phyloP scores from a whole-genome alignment of 2,797 vertebrate genomes.

The Halcyon chelicuti region DNA sequence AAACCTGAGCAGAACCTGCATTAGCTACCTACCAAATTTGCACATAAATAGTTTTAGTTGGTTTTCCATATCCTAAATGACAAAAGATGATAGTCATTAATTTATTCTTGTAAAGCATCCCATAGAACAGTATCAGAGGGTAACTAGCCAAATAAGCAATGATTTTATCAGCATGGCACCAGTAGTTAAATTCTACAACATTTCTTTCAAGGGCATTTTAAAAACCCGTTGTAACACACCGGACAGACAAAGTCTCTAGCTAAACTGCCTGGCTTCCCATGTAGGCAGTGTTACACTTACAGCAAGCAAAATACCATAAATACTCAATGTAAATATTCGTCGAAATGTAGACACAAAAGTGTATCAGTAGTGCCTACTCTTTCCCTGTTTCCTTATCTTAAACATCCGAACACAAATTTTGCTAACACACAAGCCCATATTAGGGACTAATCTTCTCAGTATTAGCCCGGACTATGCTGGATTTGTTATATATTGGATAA shows the following conservation, averaged over 20 bases:
- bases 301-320: not conserved
- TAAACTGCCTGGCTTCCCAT: not conserved
- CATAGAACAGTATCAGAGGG: not conserved
- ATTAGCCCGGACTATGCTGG: not conserved
- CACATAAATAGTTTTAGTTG: not conserved
- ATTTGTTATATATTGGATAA: not conserved
- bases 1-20: not conserved
- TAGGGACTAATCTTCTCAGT: not conserved
- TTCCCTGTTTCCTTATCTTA: not conserved
- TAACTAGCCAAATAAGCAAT: not conserved
- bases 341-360: not conserved
- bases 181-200: not conserved
- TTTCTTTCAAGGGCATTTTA: not conserved
- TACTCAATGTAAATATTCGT: not conserved
- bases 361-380: not conserved
- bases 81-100: not conserved
- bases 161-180: not conserved
- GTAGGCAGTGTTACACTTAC: not conserved
- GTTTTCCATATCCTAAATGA: not conserved
- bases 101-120: not conserved
- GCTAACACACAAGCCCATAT: not conserved
- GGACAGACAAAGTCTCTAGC: not conserved
- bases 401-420: not conserved
- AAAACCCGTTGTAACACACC: not conserved
- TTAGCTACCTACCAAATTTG: not conserved